These are phyloP conservation scores for Acanthococcus lagerstroemiae DNA, from an alignment of 2,888 invertebrate species.

Conservation along the genomic window DNA sequence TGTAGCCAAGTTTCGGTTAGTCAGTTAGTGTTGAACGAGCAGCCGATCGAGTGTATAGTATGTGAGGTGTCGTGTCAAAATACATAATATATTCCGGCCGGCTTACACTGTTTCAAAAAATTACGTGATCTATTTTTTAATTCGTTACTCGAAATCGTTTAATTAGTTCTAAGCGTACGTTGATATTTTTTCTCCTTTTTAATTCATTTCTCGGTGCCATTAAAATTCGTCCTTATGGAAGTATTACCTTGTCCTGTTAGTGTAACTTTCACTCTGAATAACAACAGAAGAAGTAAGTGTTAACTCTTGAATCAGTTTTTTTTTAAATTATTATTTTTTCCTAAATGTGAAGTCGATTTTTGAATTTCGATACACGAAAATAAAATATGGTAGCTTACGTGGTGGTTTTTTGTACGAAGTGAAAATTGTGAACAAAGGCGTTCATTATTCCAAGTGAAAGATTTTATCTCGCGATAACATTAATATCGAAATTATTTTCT, in stretches of 20 bases:
- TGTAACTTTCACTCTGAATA: slow-evolving; percentile 54
- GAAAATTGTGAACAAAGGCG: too few relatives aligned
- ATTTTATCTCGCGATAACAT: too few relatives aligned
- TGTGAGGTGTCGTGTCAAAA: slow-evolving; percentile 8
- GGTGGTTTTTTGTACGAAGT: too few relatives aligned
- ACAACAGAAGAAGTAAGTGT: slow-evolving; percentile 23
- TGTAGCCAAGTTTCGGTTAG: background rate
- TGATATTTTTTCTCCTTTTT: slow-evolving; percentile 6
- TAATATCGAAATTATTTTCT: too few relatives aligned
- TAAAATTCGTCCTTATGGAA: slow-evolving; percentile 49
- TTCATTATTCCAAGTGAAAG: too few relatives aligned
- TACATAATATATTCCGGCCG: slow-evolving; percentile 26
- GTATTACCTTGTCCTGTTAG: slow-evolving; percentile 66
- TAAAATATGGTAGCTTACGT: too few relatives aligned
- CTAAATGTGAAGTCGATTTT: background rate
- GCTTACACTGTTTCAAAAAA: background rate
- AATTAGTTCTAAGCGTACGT: background rate
- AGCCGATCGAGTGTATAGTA: slow-evolving; percentile 24
- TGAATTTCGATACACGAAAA: too few relatives aligned
- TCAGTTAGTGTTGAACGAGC: slow-evolving; percentile 7
- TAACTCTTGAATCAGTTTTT: too few relatives aligned
- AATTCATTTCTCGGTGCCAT: slow-evolving; percentile 17
- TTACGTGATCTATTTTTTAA: background rate
- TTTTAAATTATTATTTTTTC: background rate
- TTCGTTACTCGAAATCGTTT: background rate